A percentile compares a stretch with the other conserved stretches of the same genome.
Conservation (phyloP, 2,888 invertebrate species). For the Cerastis rubricosa region DNA sequence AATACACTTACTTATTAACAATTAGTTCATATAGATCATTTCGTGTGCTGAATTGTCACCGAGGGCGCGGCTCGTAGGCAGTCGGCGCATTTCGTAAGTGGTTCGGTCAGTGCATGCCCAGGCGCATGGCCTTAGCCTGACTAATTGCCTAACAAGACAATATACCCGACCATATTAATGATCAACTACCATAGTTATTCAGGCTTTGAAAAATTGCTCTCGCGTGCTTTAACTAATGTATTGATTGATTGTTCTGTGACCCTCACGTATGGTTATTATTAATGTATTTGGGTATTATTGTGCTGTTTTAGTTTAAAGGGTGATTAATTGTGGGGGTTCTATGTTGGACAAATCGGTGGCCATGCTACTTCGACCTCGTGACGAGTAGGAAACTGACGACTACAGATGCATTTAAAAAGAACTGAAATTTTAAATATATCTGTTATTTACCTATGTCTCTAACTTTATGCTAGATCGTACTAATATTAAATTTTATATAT, state of each 20-base stretch:
- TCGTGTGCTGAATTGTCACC: conserved; percentile 50
- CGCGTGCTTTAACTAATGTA: conserved; percentile 37
- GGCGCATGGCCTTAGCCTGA: conserved; percentile 56
- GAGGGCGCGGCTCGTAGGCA: conserved; percentile 59
- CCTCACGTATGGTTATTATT: conserved; percentile 42
- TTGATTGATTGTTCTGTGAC: conserved; percentile 60
- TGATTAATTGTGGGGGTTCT: conserved; percentile 42
- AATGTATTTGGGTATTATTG: conserved; percentile 39
- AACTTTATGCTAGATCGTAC: not conserved
- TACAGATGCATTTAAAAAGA: not conserved
- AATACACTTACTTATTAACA: conserved; percentile 13
- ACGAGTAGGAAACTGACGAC: not conserved
- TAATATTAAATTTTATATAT: too few relatives aligned
- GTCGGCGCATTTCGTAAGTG: conserved; percentile 62
- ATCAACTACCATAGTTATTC: conserved; percentile 42
- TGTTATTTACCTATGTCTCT: not conserved
- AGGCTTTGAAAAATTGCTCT: conserved; percentile 61
- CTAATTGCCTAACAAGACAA: conserved; percentile 72
- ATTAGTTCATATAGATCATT: conserved; percentile 40
- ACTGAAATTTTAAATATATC: not conserved
- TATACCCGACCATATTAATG: conserved; percentile 61
- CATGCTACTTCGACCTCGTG: conserved; percentile 16
- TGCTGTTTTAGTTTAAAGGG: conserved; percentile 36
- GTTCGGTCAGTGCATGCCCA: conserved; percentile 60
- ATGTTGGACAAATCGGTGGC: conserved; percentile 28